These are phyloP conservation scores for Dasyprocta punctata DNA, from an alignment of 2,113 vertebrate genomes.

Conservation along the genomic window DNA sequence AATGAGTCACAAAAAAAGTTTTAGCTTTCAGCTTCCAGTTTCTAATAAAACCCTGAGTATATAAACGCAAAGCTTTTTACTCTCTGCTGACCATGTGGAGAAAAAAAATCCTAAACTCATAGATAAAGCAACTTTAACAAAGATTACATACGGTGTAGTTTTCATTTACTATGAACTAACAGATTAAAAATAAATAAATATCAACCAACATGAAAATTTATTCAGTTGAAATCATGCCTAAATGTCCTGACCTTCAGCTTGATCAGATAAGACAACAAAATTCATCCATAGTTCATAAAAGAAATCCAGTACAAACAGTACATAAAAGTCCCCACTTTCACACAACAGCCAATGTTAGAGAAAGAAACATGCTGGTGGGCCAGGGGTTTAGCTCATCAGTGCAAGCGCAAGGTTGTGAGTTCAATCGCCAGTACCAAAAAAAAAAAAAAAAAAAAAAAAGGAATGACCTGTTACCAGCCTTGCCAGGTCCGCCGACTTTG, in stretches of 20 bases:
- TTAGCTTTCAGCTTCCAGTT: not conserved
- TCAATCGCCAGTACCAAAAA: too few species aligned
- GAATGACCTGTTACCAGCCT: too few species aligned
- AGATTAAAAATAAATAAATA: not conserved
- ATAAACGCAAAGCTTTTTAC: constrained; percentile 7
- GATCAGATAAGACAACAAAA: constrained; percentile 11
- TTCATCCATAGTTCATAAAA: not conserved
- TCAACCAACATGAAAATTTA: constrained; percentile 1
- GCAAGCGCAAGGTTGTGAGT: too few species aligned
- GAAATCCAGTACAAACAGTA: constrained; percentile 13
- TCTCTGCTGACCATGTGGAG: not conserved
- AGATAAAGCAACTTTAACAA: not conserved
- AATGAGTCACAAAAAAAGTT: not conserved
- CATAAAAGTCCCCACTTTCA: constrained; percentile 26
- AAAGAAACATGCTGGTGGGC: too few species aligned
- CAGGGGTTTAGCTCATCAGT: too few species aligned
- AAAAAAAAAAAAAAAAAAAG: too few species aligned
- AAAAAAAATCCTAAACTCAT: not conserved
- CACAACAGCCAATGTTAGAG: not conserved
- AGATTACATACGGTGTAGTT: not conserved
- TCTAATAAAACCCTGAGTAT: not conserved
- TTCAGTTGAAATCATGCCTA: constrained; percentile 40
- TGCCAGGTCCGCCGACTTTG: too few species aligned
- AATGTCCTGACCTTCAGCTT: not conserved
- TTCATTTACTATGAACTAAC: not conserved